phyloP scores from a whole-genome alignment of 2,113 vertebrate genomes.

The Nothocercus julius region DNA sequence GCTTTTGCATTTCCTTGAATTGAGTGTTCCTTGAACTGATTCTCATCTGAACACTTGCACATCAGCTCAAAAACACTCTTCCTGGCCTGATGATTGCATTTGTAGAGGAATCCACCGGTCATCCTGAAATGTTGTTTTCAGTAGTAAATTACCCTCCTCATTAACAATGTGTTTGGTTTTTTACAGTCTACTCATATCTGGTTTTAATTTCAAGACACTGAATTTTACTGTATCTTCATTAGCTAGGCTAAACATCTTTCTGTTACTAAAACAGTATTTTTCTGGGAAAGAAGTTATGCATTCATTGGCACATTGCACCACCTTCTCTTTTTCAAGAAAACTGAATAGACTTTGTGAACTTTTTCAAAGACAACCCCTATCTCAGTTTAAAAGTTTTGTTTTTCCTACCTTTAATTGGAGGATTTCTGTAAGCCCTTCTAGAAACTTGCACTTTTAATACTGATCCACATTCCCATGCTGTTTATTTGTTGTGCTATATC shows the following conservation, averaged over 20 bases:
- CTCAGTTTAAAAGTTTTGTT: background rate
- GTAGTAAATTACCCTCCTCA: background rate
- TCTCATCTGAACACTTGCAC: background rate
- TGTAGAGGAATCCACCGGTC: background rate
- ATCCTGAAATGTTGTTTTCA: background rate
- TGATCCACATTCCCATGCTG: background rate
- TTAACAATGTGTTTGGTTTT: background rate
- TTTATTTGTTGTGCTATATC: background rate
- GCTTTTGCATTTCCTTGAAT: constrained; percentile 26
- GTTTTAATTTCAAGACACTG: background rate
- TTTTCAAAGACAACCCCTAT: background rate
- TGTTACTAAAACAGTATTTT: background rate
- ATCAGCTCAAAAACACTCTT: background rate
- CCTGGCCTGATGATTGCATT: constrained; percentile 8
- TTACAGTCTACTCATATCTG: background rate
- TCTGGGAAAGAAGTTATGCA: background rate
- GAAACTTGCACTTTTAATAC: background rate
- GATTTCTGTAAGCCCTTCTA: background rate
- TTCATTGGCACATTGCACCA: background rate
- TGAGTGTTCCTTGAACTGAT: constrained; percentile 16
- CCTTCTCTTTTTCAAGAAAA: background rate
- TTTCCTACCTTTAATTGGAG: background rate
- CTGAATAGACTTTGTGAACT: background rate
- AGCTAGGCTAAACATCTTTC: background rate
- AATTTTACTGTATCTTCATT: background rate